Percentiles rank a stretch among this genome's conserved stretches.
These are phyloP conservation scores for Drosophila mettleri DNA, from an alignment of 2,888 invertebrate genomes.

Conservation along the genomic window DNA sequence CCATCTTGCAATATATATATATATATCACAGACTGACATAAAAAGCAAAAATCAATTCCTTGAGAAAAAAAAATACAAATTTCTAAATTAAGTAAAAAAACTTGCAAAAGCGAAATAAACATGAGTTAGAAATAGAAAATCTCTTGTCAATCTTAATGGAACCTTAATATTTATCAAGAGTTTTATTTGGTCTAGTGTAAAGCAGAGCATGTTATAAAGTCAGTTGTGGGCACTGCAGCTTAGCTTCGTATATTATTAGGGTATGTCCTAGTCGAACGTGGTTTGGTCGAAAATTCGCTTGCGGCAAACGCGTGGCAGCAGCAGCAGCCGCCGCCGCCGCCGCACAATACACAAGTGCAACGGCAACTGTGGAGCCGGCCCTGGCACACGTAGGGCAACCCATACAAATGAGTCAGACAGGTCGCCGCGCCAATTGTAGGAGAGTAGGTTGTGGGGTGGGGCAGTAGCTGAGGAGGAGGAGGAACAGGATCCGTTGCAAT, in stretches of 20 bases:
- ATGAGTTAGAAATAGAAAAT: too few species aligned
- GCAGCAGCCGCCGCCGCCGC: constrained; percentile 20
- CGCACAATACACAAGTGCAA: constrained; percentile 24
- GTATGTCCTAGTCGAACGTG: neutral
- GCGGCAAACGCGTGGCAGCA: constrained; percentile 58
- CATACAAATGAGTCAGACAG: constrained; percentile 63
- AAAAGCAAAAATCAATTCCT: too few species aligned
- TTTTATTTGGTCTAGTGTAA: too few species aligned
- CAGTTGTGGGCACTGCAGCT: too few species aligned
- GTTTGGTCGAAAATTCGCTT: neutral
- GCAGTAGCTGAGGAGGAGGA: neutral
- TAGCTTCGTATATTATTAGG: neutral
- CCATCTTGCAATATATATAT: too few species aligned
- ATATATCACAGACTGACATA: too few species aligned
- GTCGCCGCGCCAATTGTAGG: constrained; percentile 39
- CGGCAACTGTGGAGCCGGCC: constrained; percentile 4
- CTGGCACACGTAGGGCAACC: constrained; percentile 45
- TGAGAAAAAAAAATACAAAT: too few species aligned
- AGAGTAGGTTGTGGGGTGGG: neutral
- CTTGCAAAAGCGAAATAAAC: too few species aligned
- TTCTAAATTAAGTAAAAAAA: too few species aligned
- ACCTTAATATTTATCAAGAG: too few species aligned
- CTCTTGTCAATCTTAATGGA: too few species aligned
- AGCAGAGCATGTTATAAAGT: too few species aligned
- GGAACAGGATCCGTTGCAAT: constrained; percentile 46